phyloP scores from a whole-genome alignment of 2,888 invertebrate species.

The Geotrupes spiniger region DNA sequence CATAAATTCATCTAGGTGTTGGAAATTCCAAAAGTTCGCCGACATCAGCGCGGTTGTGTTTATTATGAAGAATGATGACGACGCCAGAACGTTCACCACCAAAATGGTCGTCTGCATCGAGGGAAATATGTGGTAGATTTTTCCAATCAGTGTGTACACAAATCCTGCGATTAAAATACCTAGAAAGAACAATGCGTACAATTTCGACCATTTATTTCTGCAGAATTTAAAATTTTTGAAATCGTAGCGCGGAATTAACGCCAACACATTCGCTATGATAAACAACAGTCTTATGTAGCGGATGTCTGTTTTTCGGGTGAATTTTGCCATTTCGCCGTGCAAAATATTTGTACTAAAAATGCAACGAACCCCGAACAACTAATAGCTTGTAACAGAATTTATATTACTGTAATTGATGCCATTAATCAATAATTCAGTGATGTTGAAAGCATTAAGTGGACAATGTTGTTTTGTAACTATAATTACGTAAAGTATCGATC shows the following conservation, averaged over 20 bases:
- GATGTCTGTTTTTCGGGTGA: conserved; percentile 10
- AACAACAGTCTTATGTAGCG: conserved; percentile 13
- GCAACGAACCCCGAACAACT: too few relatives aligned
- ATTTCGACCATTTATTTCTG: conserved; percentile 5
- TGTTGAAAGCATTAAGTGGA: too few relatives aligned
- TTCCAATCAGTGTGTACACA: conserved; percentile 6
- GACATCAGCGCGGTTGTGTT: conserved; percentile 12
- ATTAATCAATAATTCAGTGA: too few relatives aligned
- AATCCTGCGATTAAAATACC: conserved; percentile 6
- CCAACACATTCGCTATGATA: conserved; percentile 5
- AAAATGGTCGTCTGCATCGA: conserved; percentile 11
- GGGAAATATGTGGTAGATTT: conserved; percentile 8
- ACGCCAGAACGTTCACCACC: conserved; percentile 11
- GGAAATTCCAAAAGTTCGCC: conserved; percentile 13
- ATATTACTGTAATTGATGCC: too few relatives aligned
- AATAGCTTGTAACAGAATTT: too few relatives aligned
- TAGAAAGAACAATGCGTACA: conserved; percentile 5
- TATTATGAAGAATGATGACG: conserved; percentile 14
- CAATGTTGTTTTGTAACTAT: too few relatives aligned
- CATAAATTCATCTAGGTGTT: conserved; percentile 9
- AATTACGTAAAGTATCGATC: too few relatives aligned
- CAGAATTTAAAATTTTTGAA: conserved; percentile 10
- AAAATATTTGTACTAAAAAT: too few relatives aligned
- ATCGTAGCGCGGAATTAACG: conserved; percentile 14
- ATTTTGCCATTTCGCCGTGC: too few relatives aligned